Evolutionary conservation across 2,888 invertebrate species (phyloP).

Genomic region (Euplexia lucipara): DNA sequence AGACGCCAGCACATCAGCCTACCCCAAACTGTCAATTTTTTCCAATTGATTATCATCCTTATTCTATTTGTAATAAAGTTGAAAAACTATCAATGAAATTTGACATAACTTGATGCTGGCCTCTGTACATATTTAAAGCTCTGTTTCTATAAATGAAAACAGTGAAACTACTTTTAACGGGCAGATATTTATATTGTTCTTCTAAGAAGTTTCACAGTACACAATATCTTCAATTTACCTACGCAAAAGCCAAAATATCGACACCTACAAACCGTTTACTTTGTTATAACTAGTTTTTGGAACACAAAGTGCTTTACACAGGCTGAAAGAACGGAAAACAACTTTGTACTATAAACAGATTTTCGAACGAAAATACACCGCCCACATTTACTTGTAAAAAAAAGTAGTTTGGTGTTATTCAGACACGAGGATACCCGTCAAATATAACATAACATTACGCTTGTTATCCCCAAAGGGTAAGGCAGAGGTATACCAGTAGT

Average conservation of each 20-base stretch:
- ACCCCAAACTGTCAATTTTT: too few relatives aligned
- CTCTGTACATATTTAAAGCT: too few relatives aligned
- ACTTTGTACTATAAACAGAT: constrained; percentile 6
- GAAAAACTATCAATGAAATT: too few relatives aligned
- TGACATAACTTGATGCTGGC: too few relatives aligned
- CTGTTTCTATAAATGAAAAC: too few relatives aligned
- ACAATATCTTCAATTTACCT: background rate
- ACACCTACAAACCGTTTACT: constrained; percentile 14
- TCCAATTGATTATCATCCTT: too few relatives aligned
- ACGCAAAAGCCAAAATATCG: constrained; percentile 14
- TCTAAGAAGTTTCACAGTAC: background rate
- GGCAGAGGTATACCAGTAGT: too few relatives aligned
- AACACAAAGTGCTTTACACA: constrained; percentile 24
- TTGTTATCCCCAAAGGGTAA: too few relatives aligned
- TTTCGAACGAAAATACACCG: constrained; percentile 4
- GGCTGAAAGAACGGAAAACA: background rate
- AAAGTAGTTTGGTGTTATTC: background rate
- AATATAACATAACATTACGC: too few relatives aligned
- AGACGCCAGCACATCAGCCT: too few relatives aligned
- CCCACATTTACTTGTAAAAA: background rate
- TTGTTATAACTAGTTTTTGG: constrained; percentile 14
- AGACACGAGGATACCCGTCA: background rate
- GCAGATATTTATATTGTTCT: background rate
- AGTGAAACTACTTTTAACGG: background rate
- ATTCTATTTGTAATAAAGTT: too few relatives aligned